Evolutionary conservation across 2,888 invertebrate genomes (phyloP), one percentile per base, ranked within the genome.

Genomic region (Eupithecia insigniata): DNA sequence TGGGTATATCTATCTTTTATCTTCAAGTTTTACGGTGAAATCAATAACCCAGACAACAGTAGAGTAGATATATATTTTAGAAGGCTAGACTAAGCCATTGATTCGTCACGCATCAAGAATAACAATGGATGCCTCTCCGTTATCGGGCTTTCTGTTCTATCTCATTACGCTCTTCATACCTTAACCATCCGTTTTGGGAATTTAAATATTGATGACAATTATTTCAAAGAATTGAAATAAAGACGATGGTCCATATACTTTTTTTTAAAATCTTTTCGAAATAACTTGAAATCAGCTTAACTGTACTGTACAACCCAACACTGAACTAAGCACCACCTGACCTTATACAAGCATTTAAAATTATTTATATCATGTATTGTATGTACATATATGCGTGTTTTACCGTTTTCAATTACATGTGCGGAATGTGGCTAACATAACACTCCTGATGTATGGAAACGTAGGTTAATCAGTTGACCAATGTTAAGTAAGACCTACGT

Each of bases 71-170:
- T 32, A 62, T 62, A n/a, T n/a, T 62, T 62, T n/a, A 34, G 61
- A 34, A 62, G 61, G 26, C 5, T 55, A 55, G 55, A 55, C 78
- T 77, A 78, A 80, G 83, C 80, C 81, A 84, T 81, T 81, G 8
- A 18, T 30, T 76, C 85, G 90, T 91, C 90, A 87, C 88, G 90
- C 85, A 87, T 83, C 84, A 87, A 83, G 80, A 83, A 85, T 80
- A 89, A 90, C 89, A 90, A 91, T 90, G 84, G 86, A 83, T 82
- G n/a, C 61, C 61, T 62, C 77, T 76, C 80, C 78, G 80, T 76
- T 82, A 83, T 84, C 78, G 79, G 76, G 81, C 82, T 82, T 85
- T 82, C 80, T 78, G 83, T 84, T 84, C 82, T 76, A 72, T 79
- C 75, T 77, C 81, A 83, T 79, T 80, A 74, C 78, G 73, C 74